Conservation (phyloP, 2,888 invertebrate species). For the Drosophila gaucha region DNA sequence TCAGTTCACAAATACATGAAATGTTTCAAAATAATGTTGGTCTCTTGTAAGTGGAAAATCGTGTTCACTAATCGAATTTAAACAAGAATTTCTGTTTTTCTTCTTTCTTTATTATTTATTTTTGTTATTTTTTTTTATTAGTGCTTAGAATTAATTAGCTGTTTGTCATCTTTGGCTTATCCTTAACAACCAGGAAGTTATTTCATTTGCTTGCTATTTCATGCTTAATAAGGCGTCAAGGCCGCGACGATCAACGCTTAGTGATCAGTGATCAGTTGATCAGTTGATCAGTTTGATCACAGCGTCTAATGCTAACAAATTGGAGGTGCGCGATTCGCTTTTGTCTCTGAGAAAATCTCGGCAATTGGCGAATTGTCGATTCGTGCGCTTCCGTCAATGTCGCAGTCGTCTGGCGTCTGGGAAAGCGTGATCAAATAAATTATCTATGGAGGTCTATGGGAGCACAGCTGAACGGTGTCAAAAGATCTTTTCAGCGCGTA, state of each 20-base stretch:
- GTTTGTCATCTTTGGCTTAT: constrained; percentile 25
- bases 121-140: too few species aligned
- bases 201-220: background rate
- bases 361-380: constrained; percentile 25
- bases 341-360: constrained; percentile 31
- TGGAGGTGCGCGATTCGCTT: constrained; percentile 29
- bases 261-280: constrained; percentile 16
- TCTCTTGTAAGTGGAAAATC: too few species aligned
- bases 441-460: constrained; percentile 39
- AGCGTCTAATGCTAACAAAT: constrained; percentile 34
- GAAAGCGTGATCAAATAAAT: constrained; percentile 74
- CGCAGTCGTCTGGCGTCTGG: constrained; percentile 37
- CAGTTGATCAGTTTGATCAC: constrained; percentile 21
- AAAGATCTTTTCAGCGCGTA: constrained; percentile 67
- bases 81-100: background rate
- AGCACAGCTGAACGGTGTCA: constrained; percentile 62
- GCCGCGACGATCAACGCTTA: constrained; percentile 9
- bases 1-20: too few species aligned
- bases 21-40: too few species aligned
- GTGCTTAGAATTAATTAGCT: constrained; percentile 13
- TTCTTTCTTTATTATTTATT: too few species aligned
- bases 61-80: background rate
- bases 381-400: constrained; percentile 74
- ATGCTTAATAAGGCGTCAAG: constrained; percentile 49
- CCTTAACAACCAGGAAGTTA: constrained; percentile 48